Conservation (phyloP, 2,113 vertebrate genomes). For the Anser brachyrhynchus region DNA sequence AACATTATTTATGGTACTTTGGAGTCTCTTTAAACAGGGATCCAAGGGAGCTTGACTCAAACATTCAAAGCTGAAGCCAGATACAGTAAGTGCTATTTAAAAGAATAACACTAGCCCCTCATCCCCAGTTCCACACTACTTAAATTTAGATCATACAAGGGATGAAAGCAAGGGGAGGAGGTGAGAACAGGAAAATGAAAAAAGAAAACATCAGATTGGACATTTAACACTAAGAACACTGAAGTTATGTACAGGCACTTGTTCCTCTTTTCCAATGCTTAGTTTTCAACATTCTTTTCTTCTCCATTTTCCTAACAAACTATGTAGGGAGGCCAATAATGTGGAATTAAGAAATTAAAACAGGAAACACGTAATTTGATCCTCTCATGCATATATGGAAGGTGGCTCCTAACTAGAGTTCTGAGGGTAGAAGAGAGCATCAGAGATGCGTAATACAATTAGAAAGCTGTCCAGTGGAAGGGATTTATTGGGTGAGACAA, state of each 20-base stretch:
- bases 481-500: not conserved
- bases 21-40: not conserved
- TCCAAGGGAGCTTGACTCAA: not conserved
- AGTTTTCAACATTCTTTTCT: not conserved
- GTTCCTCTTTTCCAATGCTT: not conserved
- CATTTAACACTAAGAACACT: not conserved
- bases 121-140: not conserved
- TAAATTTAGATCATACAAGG: not conserved
- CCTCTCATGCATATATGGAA: not conserved
- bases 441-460: not conserved
- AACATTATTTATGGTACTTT: not conserved
- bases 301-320: not conserved
- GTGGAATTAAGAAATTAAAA: not conserved
- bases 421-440: not conserved
- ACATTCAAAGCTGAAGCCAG: not conserved
- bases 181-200: not conserved
- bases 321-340: not conserved
- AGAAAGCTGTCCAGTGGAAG: not conserved
- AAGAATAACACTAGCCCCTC: not conserved
- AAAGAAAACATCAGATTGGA: not conserved
- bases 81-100: not conserved
- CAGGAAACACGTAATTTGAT: not conserved
- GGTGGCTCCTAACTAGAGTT: not conserved
- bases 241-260: not conserved
- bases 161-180: not conserved